Percentiles rank a stretch among this genome's conserved stretches.
phyloP scores from a whole-genome alignment of 2,888 invertebrate genomes.

The Rugalucina vietnamica region DNA sequence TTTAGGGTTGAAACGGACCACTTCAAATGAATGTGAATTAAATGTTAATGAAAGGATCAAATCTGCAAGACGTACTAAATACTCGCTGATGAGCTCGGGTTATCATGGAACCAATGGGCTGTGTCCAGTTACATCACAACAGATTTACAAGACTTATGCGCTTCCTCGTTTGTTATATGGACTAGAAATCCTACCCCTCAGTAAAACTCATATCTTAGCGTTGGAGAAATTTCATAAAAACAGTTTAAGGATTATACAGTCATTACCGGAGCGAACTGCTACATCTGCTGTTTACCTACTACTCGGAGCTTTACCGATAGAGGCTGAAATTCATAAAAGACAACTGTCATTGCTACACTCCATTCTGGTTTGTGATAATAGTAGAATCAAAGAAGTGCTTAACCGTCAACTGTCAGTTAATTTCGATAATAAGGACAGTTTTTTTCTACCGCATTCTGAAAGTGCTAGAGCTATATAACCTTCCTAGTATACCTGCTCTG shows the following conservation, averaged over 20 bases:
- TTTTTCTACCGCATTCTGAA: neutral
- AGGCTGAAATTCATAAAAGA: conserved; percentile 30
- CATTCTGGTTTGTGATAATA: neutral
- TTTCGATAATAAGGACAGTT: conserved; percentile 15
- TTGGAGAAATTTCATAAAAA: conserved; percentile 21
- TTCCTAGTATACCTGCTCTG: neutral
- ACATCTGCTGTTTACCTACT: conserved; percentile 4
- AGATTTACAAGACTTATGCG: conserved; percentile 15
- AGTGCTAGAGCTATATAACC: neutral
- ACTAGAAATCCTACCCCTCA: conserved; percentile 12
- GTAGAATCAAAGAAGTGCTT: neutral
- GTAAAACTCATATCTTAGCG: neutral
- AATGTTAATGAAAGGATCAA: neutral
- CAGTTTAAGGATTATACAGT: neutral
- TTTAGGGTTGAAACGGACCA: neutral
- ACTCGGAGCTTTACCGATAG: conserved; percentile 17
- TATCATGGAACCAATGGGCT: conserved; percentile 22
- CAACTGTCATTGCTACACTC: neutral
- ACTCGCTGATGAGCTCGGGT: neutral
- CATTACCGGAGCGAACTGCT: conserved; percentile 20
- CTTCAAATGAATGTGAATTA: neutral
- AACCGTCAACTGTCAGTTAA: conserved; percentile 7
- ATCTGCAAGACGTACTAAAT: neutral
- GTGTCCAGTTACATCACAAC: neutral
- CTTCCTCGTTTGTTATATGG: conserved; percentile 18